Evolutionary conservation across 2,888 invertebrate species (phyloP).

Genomic region (Malachius bipustulatus): DNA sequence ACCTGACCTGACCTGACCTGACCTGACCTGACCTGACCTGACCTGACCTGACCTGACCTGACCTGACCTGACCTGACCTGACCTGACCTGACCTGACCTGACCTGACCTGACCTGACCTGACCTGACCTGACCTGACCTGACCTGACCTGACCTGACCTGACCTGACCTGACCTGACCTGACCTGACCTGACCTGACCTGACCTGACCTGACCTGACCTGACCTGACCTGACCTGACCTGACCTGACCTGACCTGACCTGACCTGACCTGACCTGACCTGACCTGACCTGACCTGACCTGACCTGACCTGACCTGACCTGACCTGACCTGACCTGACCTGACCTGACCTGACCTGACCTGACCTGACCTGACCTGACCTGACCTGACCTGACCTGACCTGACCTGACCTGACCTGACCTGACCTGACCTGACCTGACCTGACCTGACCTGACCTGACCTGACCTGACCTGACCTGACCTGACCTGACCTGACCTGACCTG

Average conservation of each 20-base stretch:
- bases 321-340: constrained; percentile 3
- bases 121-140: constrained; percentile 12
- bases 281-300: constrained; percentile 3
- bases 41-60: constrained; percentile 36
- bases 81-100: constrained; percentile 30
- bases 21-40: constrained; percentile 38
- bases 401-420: constrained; percentile 20
- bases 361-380: constrained; percentile 31
- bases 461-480: constrained; percentile 11
- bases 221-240: constrained; percentile 3
- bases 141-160: constrained; percentile 26
- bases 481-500: constrained; percentile 11
- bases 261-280: constrained; percentile 3
- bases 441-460: constrained; percentile 6
- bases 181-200: constrained; percentile 3
- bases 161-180: constrained; percentile 3
- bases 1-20: constrained; percentile 43
- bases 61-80: constrained; percentile 39
- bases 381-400: constrained; percentile 26
- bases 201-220: constrained; percentile 3
- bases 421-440: constrained; percentile 13
- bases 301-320: constrained; percentile 5
- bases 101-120: constrained; percentile 6
- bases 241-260: constrained; percentile 3
- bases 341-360: constrained; percentile 3